These are phyloP conservation scores for Xiphophorus hellerii DNA, from an alignment of 2,113 vertebrate genomes.

Conservation along the genomic window DNA sequence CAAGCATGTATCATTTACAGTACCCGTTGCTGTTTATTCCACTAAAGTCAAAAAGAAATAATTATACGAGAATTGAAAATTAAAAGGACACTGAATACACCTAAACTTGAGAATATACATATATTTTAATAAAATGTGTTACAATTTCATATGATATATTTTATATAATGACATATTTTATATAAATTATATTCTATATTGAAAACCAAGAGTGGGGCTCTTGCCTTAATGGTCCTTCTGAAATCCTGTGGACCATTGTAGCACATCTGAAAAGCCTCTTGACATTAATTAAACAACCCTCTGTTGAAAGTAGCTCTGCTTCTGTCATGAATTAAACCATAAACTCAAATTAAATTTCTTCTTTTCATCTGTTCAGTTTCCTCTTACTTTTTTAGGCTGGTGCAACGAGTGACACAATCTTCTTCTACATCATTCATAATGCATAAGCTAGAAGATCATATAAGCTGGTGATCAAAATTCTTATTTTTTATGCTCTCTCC, in stretches of 20 bases:
- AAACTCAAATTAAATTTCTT: slow-evolving; percentile 50
- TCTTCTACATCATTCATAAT: slow-evolving; percentile 57
- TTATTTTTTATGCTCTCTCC: slow-evolving; percentile 26
- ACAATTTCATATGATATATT: too few relatives aligned
- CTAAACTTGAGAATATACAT: too few relatives aligned
- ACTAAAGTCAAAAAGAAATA: neutral
- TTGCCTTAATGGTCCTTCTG: slow-evolving; percentile 38
- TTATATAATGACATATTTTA: too few relatives aligned
- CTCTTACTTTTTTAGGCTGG: slow-evolving; percentile 38
- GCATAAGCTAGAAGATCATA: slow-evolving; percentile 46
- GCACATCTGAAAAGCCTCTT: slow-evolving; percentile 61
- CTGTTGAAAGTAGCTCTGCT: slow-evolving; percentile 58
- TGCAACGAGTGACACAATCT: slow-evolving; percentile 15
- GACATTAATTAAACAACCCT: slow-evolving; percentile 70
- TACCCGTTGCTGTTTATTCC: neutral
- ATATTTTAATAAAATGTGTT: too few relatives aligned
- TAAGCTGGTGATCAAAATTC: slow-evolving; percentile 47
- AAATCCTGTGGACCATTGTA: slow-evolving; percentile 59
- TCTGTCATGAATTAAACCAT: slow-evolving; percentile 62
- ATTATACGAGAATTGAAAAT: neutral
- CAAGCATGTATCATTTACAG: neutral
- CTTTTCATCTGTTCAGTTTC: slow-evolving; percentile 38
- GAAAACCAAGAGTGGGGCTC: slow-evolving; percentile 9
- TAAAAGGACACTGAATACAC: neutral
- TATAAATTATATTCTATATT: too few relatives aligned